These are phyloP conservation scores for Petrocephalus sullivani DNA, from an alignment of 2,797 vertebrate species.

Conservation along the genomic window DNA sequence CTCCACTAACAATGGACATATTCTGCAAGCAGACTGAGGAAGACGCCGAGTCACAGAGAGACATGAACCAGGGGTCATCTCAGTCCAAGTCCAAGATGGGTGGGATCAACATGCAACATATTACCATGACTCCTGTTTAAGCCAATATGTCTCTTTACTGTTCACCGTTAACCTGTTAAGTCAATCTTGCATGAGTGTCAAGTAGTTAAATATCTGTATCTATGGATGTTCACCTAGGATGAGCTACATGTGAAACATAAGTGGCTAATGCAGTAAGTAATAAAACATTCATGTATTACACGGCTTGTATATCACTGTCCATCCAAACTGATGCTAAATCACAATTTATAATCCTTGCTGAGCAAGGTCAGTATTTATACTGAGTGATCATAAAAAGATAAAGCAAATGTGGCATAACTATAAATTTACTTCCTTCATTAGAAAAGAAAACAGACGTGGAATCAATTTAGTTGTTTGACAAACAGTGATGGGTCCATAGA, in stretches of 20 bases:
- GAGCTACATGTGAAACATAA: background rate
- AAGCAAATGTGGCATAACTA: background rate
- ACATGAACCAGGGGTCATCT: slow-evolving; percentile 4
- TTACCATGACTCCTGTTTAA: background rate
- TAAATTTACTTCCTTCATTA: background rate
- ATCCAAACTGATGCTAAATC: background rate
- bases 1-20: slow-evolving; percentile 49
- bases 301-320: background rate
- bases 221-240: background rate
- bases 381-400: background rate
- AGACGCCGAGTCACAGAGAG: slow-evolving; percentile 18
- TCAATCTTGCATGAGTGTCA: too few species aligned
- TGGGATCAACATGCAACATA: slow-evolving; percentile 9
- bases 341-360: background rate
- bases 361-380: background rate
- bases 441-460: background rate
- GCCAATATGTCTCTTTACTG: background rate
- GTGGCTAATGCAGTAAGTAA: background rate
- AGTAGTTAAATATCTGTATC: background rate
- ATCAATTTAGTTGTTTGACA: background rate
- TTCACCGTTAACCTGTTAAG: background rate
- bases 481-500: background rate
- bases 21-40: slow-evolving; percentile 42
- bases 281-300: background rate
- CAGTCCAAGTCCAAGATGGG: slow-evolving; percentile 18